Evolutionary conservation across 2,888 invertebrate genomes (phyloP), one percentile per base, ranked within the genome.

Genomic region (Hydriomena furcata): DNA sequence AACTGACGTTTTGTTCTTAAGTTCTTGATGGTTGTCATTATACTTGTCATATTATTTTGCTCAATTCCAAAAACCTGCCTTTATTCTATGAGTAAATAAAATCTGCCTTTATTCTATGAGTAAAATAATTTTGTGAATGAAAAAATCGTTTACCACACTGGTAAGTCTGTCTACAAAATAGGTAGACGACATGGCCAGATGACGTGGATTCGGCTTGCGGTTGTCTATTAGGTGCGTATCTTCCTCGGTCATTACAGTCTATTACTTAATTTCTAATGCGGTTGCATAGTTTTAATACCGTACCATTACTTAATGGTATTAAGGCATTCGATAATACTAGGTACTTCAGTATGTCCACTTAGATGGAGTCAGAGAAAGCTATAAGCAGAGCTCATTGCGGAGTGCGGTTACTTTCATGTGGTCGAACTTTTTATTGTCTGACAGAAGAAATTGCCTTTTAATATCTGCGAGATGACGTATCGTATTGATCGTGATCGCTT

Each of bases 351-450:
- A 54, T 63, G 56, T 59, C 55, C 63, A 60, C 60, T 65, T 59
- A 63, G 71, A 72, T 71, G 66, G 52, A 40, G 12, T 42, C 58
- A 70, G 79, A 76, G 82, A 82, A 82, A 82, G 82, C 79, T 74
- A 63, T 66, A 65, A 53, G 65, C 63, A 68, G 63, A 68, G 66
- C 61, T 64, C 55, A 50, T 17, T 2, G 75, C 71, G 73, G 73
- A 55, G 67, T 71, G 76, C 71, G 76, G 76, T 71, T 67, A 70
- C 81, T 79, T 81, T 82, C 78, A 75, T 77, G 71, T 70, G 70
- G 75, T 66, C 59, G 66, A 76, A 73, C 74, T 78, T 75, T 70
- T 66, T 62, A 66, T 47, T 45, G 51, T 51, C 58, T 55, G 55
- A 64, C 37, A 27, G 66, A 67, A 65, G 69, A 67, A 67, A 75